A percentile compares a stretch with the other conserved stretches of the same genome.
These are phyloP conservation scores for Parochlus steinenii DNA, from an alignment of 2,888 invertebrate species.

Conservation along the genomic window DNA sequence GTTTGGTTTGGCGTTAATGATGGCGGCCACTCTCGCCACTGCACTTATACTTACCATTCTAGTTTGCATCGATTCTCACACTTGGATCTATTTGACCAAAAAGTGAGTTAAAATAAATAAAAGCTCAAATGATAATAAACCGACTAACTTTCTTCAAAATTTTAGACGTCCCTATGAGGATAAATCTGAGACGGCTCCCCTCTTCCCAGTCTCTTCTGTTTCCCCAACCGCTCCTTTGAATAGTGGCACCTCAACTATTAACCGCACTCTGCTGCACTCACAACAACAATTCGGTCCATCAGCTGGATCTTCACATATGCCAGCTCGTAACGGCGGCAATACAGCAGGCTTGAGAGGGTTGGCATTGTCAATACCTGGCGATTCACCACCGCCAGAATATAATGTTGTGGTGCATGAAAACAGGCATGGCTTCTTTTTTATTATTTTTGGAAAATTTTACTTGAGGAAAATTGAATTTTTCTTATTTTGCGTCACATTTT, in stretches of 20 bases:
- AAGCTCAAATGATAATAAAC: too few relatives aligned
- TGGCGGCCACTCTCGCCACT: constrained; percentile 71
- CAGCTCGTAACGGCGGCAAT: background rate
- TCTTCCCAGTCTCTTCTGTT: constrained; percentile 27
- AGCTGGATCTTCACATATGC: background rate
- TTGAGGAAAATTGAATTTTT: too few relatives aligned
- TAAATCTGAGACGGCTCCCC: constrained; percentile 30
- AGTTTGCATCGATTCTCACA: constrained; percentile 88
- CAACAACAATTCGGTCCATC: constrained; percentile 20
- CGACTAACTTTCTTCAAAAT: too few relatives aligned
- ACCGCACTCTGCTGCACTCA: constrained; percentile 29
- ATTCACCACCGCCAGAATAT: constrained; percentile 32
- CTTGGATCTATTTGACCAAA: constrained; percentile 90
- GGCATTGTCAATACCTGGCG: too few relatives aligned
- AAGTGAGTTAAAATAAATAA: constrained; percentile 45
- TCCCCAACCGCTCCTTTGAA: constrained; percentile 26
- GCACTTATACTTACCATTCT: constrained; percentile 81
- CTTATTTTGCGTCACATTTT: too few relatives aligned
- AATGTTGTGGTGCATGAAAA: constrained; percentile 34
- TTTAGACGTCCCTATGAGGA: constrained; percentile 23
- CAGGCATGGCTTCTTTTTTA: constrained; percentile 30
- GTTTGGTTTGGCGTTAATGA: constrained; percentile 68
- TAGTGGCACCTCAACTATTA: constrained; percentile 25
- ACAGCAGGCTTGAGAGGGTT: constrained; percentile 27
- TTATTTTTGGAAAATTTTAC: too few relatives aligned